Evolutionary conservation across 2,888 invertebrate genomes (phyloP).

Genomic region (Trichacis sp.): DNA sequence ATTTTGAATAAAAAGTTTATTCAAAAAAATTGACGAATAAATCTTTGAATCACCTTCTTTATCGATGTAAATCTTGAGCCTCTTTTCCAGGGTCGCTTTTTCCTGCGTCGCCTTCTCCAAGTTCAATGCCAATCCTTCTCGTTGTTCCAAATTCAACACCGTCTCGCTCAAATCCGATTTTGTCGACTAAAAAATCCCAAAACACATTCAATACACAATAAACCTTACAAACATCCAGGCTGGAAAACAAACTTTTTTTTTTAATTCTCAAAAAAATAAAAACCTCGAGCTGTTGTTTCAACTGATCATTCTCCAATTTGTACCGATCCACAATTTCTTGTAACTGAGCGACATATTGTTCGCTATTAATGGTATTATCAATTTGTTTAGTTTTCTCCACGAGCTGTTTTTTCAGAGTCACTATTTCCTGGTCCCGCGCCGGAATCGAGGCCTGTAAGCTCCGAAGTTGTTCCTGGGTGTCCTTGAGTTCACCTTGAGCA

Average conservation of each 20-base stretch:
- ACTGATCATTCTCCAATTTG: conserved; percentile 69
- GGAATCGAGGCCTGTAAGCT: conserved; percentile 64
- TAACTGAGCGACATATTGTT: conserved; percentile 66
- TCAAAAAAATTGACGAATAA: too few species aligned
- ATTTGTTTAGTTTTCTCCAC: conserved; percentile 70
- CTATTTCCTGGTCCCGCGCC: conserved; percentile 69
- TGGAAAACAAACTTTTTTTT: too few species aligned
- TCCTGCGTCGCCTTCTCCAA: conserved; percentile 62
- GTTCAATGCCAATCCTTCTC: conserved; percentile 56
- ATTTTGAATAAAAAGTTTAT: too few species aligned
- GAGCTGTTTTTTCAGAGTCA: conserved; percentile 69
- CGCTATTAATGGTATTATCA: conserved; percentile 70
- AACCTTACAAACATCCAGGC: too few species aligned
- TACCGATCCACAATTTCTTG: conserved; percentile 69
- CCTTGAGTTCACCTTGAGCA: conserved; percentile 63
- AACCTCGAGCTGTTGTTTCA: conserved; percentile 65
- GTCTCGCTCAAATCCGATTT: conserved; percentile 64
- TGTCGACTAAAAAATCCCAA: too few species aligned
- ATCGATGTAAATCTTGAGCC: conserved; percentile 62
- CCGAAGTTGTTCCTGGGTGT: conserved; percentile 64
- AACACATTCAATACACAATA: too few species aligned
- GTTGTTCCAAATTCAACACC: conserved; percentile 60
- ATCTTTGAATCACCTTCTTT: conserved; percentile 61
- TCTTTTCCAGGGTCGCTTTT: conserved; percentile 63
- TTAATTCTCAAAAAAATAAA: too few species aligned